Conservation (phyloP, 2,888 invertebrate genomes). For the Andrena trimmerana region DNA sequence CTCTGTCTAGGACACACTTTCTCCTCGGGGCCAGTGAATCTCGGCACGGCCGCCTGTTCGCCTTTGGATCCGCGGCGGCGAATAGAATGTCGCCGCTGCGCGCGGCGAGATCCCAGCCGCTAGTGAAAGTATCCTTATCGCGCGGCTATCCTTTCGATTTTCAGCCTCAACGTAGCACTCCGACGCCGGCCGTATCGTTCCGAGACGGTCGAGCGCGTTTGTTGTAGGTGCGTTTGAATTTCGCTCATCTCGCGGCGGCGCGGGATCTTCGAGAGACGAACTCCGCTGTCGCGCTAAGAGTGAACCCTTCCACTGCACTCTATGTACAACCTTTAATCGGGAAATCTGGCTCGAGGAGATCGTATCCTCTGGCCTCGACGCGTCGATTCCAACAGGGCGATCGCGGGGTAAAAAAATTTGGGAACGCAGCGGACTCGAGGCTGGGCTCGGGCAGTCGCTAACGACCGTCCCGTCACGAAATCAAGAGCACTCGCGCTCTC, state of each 20-base stretch:
- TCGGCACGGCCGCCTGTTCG: background rate
- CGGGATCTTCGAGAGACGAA: too few relatives aligned
- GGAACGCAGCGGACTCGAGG: background rate
- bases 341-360: too few relatives aligned
- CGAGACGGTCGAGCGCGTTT: background rate
- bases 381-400: background rate
- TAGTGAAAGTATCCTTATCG: conserved; percentile 51
- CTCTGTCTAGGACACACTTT: conserved; percentile 53
- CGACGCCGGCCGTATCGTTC: background rate
- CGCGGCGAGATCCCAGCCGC: background rate
- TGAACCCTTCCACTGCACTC: too few relatives aligned
- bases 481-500: conserved; percentile 37
- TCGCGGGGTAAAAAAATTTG: background rate
- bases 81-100: conserved; percentile 21
- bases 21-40: conserved; percentile 34
- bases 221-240: too few relatives aligned
- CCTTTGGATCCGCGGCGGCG: conserved; percentile 20
- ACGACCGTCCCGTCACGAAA: conserved; percentile 39
- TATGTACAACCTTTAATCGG: too few relatives aligned
- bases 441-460: conserved; percentile 21
- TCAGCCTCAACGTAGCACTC: background rate
- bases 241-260: too few relatives aligned
- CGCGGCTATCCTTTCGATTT: conserved; percentile 18
- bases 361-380: too few relatives aligned
- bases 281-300: too few relatives aligned